Evolutionary conservation across 2,113 vertebrate genomes (phyloP).

Genomic region (Neodon shergylaensis): DNA sequence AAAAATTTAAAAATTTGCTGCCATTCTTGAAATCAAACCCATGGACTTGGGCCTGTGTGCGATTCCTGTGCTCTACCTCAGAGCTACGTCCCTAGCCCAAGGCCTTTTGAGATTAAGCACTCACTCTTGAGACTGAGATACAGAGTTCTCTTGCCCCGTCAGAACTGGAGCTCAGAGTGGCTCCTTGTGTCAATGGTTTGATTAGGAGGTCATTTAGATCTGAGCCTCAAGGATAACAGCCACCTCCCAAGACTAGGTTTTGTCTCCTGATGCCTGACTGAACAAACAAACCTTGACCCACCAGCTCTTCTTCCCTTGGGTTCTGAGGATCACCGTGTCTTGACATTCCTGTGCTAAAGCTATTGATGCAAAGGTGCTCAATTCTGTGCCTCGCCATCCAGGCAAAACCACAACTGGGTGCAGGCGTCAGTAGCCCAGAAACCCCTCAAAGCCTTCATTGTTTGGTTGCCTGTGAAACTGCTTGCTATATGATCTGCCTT

Average conservation of each 20-base stretch:
- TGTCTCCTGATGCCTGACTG: not conserved
- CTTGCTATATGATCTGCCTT: not conserved
- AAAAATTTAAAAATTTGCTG: not conserved
- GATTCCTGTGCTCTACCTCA: not conserved
- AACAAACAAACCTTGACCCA: slow-evolving; percentile 35
- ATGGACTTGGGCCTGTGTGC: not conserved
- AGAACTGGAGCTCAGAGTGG: not conserved
- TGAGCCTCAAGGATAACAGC: not conserved
- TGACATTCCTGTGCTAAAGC: slow-evolving; percentile 21
- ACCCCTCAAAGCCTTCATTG: slow-evolving; percentile 4
- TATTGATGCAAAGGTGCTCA: not conserved
- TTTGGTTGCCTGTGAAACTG: not conserved
- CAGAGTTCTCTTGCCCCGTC: not conserved
- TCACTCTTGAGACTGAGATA: not conserved
- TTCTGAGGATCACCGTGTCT: not conserved
- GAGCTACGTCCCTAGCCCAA: not conserved
- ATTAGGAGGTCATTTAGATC: not conserved
- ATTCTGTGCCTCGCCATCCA: not conserved
- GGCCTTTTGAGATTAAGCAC: not conserved
- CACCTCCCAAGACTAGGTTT: not conserved
- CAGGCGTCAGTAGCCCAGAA: not conserved
- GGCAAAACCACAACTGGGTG: not conserved
- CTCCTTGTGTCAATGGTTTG: not conserved
- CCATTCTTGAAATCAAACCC: not conserved
- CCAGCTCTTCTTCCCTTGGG: not conserved